A percentile compares a stretch with the other conserved stretches of the same genome.
Evolutionary conservation across 2,888 invertebrate genomes (phyloP).

Genomic region (Margaritifera margaritifera): DNA sequence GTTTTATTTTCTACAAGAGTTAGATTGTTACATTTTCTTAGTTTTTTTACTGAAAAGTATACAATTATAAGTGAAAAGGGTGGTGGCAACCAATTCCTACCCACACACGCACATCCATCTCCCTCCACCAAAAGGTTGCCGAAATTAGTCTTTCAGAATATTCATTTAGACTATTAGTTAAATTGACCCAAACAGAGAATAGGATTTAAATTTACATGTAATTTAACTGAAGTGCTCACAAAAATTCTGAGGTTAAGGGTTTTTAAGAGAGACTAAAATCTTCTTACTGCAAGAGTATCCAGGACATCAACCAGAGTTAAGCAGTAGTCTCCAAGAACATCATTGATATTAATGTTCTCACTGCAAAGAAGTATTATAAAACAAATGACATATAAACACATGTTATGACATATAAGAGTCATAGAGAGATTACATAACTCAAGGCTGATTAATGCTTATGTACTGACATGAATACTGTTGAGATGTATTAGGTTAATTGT

Average conservation of each 20-base stretch:
- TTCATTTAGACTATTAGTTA: too few species aligned
- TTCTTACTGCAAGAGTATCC: constrained; percentile 77
- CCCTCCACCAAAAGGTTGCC: neutral
- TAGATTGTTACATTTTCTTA: neutral
- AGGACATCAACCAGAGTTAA: constrained; percentile 78
- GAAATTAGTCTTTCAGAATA: neutral
- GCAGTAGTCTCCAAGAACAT: constrained; percentile 79
- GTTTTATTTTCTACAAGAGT: neutral
- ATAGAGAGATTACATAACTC: too few species aligned
- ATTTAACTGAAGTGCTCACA: neutral
- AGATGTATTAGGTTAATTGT: too few species aligned
- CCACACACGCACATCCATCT: neutral
- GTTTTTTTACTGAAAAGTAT: too few species aligned
- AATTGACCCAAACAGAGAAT: too few species aligned
- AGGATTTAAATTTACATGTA: too few species aligned
- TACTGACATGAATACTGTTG: too few species aligned
- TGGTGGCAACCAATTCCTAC: too few species aligned
- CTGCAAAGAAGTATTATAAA: constrained; percentile 68
- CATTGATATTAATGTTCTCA: constrained; percentile 80
- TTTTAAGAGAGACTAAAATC: constrained; percentile 12
- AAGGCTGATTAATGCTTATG: too few species aligned
- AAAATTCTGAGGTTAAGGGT: neutral
- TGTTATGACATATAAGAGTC: too few species aligned
- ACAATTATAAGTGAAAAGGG: too few species aligned
- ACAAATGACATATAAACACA: too few species aligned